Evolutionary conservation across 2,888 invertebrate species (phyloP), one percentile per base, ranked within the genome.

Genomic region (Dorcus hopei): DNA sequence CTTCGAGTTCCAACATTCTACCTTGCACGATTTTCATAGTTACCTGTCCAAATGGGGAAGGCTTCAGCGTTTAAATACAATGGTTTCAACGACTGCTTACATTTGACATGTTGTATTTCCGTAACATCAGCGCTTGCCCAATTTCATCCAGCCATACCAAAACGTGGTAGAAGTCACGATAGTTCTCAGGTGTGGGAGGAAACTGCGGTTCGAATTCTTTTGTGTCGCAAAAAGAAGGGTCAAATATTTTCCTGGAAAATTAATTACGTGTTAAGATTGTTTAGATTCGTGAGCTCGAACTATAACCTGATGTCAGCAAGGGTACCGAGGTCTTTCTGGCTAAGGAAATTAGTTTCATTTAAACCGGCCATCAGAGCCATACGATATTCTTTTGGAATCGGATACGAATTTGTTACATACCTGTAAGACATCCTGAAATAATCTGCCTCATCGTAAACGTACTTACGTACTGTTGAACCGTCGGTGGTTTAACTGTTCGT

Each of bases 71-170:
- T 19, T 19, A 19, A 19, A 19, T 19, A 3, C 3, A 19, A 19
- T 3, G 19, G 19, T 19, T 19, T 19, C 19, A 19, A 3, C 19
- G 19, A 19, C 26, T 45, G 9, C 45, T 16, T 62, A 57, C 58
- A 16, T 50, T 42, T 50, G 55, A 49, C 74, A 75, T 70, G 57
- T 70, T 70, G 49, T 68, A 72, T 38, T 64, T 61, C 16, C 61
- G 58, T 8, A 75, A 53, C 62, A 79, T 77, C 6, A 80, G 61
- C 9, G 72, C 74, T 65, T 75, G 72, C 52, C 82, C 80, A 11
- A 83, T 77, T 74, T 88, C 88, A 67, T 88, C 87, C 72, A 86
- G 78, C 82, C 86, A 85, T 0, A 88, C 74, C 45, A 86, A 69
- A 49, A 81, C 75, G 59, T 82, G 82, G 68, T 86, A 86, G 63